Evolutionary conservation across 2,113 vertebrate genomes (phyloP), one percentile per base, ranked within the genome.

Genomic region (Podarcis cretensis): DNA sequence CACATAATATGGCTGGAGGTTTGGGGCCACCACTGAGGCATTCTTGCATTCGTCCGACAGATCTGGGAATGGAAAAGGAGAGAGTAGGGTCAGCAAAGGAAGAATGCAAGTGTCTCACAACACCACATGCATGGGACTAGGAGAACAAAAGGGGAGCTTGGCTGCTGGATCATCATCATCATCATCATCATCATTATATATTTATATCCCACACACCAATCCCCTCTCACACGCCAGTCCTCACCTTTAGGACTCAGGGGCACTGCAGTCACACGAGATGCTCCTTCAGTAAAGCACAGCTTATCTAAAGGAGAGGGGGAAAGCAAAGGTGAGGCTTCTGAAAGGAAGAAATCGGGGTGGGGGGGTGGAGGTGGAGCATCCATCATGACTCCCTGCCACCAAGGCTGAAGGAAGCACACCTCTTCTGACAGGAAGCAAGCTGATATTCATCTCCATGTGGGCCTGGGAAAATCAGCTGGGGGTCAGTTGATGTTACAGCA

Each of bases 191-290:
- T n/a, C n/a, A n/a, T n/a, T 43, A 43, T 43, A 43, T 43, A 43
- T 43, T 1, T 43, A 10, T 48, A 48, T 9, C 48, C 48, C 3
- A 4, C 40, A 6, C 27, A 30, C 14, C 1, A 2, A 2, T 48
- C 8, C 40, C 12, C 23, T 1, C 30, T 16, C 54, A 5, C 23
- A 2, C 25, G 0, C 9, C 23, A 30, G 1, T n/a, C 25, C 87
- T 69, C 74, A 89, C 88, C 88, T 76, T 23, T 4, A 4, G 3
- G 7, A 5, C 1, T 20, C 21, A 81, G 68, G 10, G 65, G 20
- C 35, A 81, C 23, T 3, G 1, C 0, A 0, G 0, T 8, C 35
- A 80, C 66, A 0, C 0, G 1, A 0, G 40, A 27, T 1, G 1
- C 9, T 0, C 4, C 63, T 2, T 2, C 1, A 0, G 7, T 43